Evolutionary conservation across 2,113 vertebrate genomes (phyloP), one percentile per base, ranked within the genome.

Genomic region (Neopipo cinnamomea): DNA sequence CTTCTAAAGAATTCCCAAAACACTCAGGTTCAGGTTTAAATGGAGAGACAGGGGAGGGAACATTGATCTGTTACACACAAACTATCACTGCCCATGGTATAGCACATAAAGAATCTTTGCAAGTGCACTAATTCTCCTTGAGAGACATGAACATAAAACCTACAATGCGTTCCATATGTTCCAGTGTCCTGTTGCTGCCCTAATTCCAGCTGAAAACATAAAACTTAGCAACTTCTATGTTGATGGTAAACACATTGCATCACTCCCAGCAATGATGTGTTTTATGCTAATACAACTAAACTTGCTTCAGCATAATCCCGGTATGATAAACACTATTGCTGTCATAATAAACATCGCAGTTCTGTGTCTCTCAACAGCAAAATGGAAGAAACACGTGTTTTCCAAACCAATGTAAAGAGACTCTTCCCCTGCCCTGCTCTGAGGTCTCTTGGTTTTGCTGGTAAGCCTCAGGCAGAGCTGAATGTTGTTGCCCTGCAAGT

Each of bases 191-290:
- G 70, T 92, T 91, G 88, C 96, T 93, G 86, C 95, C 97, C 93
- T 96, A 96, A 96, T 97, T 98, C 97, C 97, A 98, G 96, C 95
- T 97, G 97, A 96, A 97, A 96, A 88, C 91, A 95, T 90, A 98
- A 97, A 97, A 97, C 97, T 96, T 98, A 98, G 97, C 98, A 98
- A 98, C 98, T 94, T 98, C 97, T 95, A 91, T 98, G 98, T 97
- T 98, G 97, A 98, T 98, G 96, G 93, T 98, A 98, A 98, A 98
- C 98, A 98, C 72, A 98, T 98, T 98, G 97, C 86, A 3, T 98
- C 98, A 98, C 95, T 95, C 95, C 86, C 95, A 88, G 91, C 63
- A 56, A 35, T 85, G 97, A 97, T 97, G 94, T 97, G 94, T 97
- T 98, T 97, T 97, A 96, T 74, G 66, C 94, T 96, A 97, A 97